Evolutionary conservation across 1,140 invertebrate genomes (phyloP).

Genomic region (Dendrolimus punctatus): DNA sequence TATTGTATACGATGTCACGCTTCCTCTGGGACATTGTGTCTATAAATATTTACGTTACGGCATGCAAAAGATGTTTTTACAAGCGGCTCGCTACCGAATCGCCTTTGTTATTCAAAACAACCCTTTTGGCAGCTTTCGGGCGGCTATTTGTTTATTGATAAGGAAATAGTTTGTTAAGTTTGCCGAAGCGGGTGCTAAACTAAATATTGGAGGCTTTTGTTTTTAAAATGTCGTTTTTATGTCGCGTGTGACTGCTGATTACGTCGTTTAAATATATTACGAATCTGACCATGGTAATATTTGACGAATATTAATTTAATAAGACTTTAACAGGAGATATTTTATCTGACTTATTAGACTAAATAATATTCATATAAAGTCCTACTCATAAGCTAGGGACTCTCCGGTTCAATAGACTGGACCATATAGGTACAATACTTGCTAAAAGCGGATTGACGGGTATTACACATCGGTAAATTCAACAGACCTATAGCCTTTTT

Average conservation of each 20-base stretch:
- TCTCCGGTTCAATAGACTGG: no score
- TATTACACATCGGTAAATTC: no score
- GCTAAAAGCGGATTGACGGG: no score
- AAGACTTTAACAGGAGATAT: background rate
- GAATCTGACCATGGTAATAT: background rate
- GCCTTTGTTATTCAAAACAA: slow-evolving; percentile 55
- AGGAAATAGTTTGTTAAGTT: slow-evolving; percentile 27
- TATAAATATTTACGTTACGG: slow-evolving; percentile 64
- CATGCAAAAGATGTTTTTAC: slow-evolving; percentile 67
- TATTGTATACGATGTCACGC: slow-evolving; percentile 51
- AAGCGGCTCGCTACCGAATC: slow-evolving; percentile 49
- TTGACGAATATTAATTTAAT: background rate
- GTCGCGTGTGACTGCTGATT: slow-evolving; percentile 2
- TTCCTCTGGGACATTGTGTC: slow-evolving; percentile 45
- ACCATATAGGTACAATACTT: no score
- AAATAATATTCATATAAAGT: no score
- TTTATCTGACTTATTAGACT: no score
- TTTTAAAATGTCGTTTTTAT: slow-evolving; percentile 3
- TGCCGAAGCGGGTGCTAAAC: slow-evolving; percentile 42
- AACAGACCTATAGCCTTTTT: no score
- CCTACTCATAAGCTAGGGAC: no score
- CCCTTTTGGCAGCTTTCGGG: slow-evolving; percentile 49
- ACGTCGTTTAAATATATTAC: no score
- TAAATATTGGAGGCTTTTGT: slow-evolving; percentile 18
- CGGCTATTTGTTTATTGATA: slow-evolving; percentile 36